Evolutionary conservation across 2,113 vertebrate genomes (phyloP), one percentile per base, ranked within the genome.

Genomic region (Sylvietta virens): DNA sequence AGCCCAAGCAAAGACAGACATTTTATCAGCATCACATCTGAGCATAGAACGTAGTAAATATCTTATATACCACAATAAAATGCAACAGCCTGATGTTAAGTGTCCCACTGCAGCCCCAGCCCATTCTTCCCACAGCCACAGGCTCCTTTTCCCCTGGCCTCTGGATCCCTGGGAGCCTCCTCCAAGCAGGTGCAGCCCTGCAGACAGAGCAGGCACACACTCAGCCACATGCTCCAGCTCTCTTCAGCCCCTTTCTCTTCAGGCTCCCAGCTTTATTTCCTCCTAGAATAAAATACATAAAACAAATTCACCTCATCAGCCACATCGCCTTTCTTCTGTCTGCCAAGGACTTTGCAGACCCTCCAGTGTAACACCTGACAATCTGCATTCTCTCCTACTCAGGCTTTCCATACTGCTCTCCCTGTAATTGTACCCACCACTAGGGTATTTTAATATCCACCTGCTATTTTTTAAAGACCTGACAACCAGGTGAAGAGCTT

Each of bases 241-340:
- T 45, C 48, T 50, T 39, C 86, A 80, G 39, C 23, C 47, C 50
- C 74, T 35, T 77, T 20, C 58, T 86, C 76, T 76, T 66, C 71
- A 92, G 79, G 15, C 37, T 77, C 66, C 53, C 50, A 73, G 57
- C 45, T 93, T 86, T 92, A 88, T 94, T 93, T 76, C 60, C 62
- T 87, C 82, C 76, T 28, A 88, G 64, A 92, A 45, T 16, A 42
- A 90, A 93, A 73, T 6, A 18, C 67, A 80, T 83, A 42, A 84
- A 92, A 4, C 27, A 58, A 94, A 70, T 71, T 88, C 82, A 95
- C 79, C 76, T 97, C 90, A 86, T 92, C 82, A 94, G 44, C 82
- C 58, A 50, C 58, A 7, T 39, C 3, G 19, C 39, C 76, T 83
- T 94, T 39, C 66, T 69, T 56, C 40, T 76, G 9, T 27, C 81